These are phyloP conservation scores for Polydrusus pterygomalis DNA, from an alignment of 2,888 invertebrate species.

Conservation along the genomic window DNA sequence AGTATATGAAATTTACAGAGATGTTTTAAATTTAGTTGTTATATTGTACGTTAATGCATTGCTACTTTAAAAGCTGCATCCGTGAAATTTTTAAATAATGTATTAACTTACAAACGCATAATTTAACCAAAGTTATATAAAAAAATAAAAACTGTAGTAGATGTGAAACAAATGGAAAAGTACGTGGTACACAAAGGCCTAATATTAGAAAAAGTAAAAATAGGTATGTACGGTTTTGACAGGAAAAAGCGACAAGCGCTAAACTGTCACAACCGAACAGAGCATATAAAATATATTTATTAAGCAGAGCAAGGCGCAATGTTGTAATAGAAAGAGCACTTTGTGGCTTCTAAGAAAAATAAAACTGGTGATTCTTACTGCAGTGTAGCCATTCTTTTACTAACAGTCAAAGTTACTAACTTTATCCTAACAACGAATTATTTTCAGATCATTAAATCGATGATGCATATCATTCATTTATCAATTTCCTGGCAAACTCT, in stretches of 20 bases:
- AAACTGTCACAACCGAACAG: conserved; percentile 4
- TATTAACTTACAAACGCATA: conserved; percentile 34
- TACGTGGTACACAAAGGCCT: conserved; percentile 46
- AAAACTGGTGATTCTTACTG: conserved; percentile 56
- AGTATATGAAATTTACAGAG: conserved; percentile 10
- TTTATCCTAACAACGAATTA: conserved; percentile 57
- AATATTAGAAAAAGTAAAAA: conserved; percentile 38
- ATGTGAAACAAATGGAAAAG: conserved; percentile 24
- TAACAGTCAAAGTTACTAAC: conserved; percentile 59
- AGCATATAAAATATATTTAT: conserved; percentile 1
- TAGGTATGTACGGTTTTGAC: conserved; percentile 2
- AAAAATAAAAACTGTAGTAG: conserved; percentile 27
- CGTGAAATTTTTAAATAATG: conserved; percentile 23
- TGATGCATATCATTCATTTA: conserved; percentile 57
- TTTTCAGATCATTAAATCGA: conserved; percentile 41
- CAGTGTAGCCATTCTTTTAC: conserved; percentile 52
- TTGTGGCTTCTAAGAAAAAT: conserved; percentile 46
- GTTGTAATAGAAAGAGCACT: conserved; percentile 39
- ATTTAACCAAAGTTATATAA: conserved; percentile 40
- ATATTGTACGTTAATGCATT: conserved; percentile 42
- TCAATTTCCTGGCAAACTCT: conserved; percentile 28
- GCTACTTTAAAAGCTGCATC: background rate
- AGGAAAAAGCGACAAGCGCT: background rate
- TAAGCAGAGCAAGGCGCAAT: conserved; percentile 30
- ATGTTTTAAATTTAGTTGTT: conserved; percentile 32